Evolutionary conservation across 2,888 invertebrate species (phyloP).

Genomic region (Hirtodrosophila duncani): DNA sequence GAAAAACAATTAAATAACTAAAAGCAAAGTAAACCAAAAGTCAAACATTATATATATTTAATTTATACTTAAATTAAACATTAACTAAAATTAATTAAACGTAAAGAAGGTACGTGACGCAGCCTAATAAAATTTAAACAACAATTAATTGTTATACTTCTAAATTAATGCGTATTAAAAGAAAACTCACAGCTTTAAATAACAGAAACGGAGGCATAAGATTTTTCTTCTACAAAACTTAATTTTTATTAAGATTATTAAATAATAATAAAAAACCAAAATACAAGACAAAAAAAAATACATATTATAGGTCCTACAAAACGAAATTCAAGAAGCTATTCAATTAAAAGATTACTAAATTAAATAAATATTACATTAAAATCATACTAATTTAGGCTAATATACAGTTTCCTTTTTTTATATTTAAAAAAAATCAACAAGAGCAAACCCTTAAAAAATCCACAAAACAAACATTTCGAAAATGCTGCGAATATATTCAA

Average conservation of each 20-base stretch:
- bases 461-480: constrained; percentile 22
- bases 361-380: constrained; percentile 62
- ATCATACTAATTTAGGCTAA: constrained; percentile 68
- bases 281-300: constrained; percentile 51
- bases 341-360: constrained; percentile 56
- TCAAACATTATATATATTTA: constrained; percentile 45
- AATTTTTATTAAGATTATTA: constrained; percentile 66
- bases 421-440: constrained; percentile 46
- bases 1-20: constrained; percentile 11
- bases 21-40: no score
- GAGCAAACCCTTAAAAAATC: constrained; percentile 5
- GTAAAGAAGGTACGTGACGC: constrained; percentile 22
- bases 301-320: constrained; percentile 62
- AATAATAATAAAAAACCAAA: constrained; percentile 48
- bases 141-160: constrained; percentile 68
- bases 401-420: constrained; percentile 65
- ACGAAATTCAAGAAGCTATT: constrained; percentile 72
- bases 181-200: constrained; percentile 77
- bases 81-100: constrained; percentile 40
- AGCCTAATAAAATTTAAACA: constrained; percentile 36
- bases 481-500: constrained; percentile 49
- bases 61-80: constrained; percentile 45
- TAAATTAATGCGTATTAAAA: constrained; percentile 73
- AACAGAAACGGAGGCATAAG: constrained; percentile 70
- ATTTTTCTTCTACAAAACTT: constrained; percentile 73